Percentiles rank a stretch among this genome's conserved stretches.
Conservation (phyloP, 2,113 vertebrate genomes). For the Synchiropus splendidus region DNA sequence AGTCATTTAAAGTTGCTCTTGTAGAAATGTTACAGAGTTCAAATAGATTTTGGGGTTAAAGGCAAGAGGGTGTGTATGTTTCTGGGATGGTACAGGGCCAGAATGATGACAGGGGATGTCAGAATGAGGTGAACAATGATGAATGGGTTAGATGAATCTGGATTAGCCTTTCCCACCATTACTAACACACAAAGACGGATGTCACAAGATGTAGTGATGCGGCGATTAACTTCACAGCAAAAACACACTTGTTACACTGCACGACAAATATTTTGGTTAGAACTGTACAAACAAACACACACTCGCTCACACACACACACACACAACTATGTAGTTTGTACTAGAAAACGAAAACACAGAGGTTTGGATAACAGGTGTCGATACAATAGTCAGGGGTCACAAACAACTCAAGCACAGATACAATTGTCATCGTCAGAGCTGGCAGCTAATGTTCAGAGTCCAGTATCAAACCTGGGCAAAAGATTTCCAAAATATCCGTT, state of each 20-base stretch:
- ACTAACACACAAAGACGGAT: constrained; percentile 31
- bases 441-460: constrained; percentile 34
- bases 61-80: constrained; percentile 27
- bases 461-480: constrained; percentile 44
- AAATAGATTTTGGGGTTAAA: background rate
- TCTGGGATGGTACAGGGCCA: constrained; percentile 53
- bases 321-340: constrained; percentile 12
- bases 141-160: constrained; percentile 36
- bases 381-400: constrained; percentile 8
- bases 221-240: constrained; percentile 21
- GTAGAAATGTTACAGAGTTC: background rate
- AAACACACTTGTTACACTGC: constrained; percentile 10
- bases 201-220: constrained; percentile 34
- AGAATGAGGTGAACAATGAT: constrained; percentile 37
- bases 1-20: background rate
- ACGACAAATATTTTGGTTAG: constrained; percentile 10
- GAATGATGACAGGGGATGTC: constrained; percentile 20
- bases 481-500: background rate
- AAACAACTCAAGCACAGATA: constrained; percentile 20
- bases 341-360: constrained; percentile 25
- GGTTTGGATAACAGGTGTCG: constrained; percentile 14
- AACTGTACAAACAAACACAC: constrained; percentile 13
- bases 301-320: constrained; percentile 4
- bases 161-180: constrained; percentile 53
- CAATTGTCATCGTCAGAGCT: constrained; percentile 28